A percentile compares a stretch with the other conserved stretches of the same genome.
These are phyloP conservation scores for Gallinago solitaria DNA, from an alignment of 2,797 vertebrate genomes.

Conservation along the genomic window DNA sequence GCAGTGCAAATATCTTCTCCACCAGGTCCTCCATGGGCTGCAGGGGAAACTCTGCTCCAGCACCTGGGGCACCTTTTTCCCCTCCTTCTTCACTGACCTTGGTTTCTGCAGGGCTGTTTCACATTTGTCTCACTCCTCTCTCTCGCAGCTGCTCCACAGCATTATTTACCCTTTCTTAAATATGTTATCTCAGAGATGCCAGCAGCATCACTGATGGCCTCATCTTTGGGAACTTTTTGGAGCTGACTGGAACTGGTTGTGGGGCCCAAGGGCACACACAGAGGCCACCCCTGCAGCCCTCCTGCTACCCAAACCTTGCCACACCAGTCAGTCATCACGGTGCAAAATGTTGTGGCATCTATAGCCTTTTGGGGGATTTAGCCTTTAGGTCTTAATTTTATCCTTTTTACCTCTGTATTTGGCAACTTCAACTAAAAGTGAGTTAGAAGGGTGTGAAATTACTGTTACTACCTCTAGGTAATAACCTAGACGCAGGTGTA, in stretches of 20 bases:
- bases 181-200: background rate
- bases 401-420: background rate
- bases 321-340: background rate
- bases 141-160: background rate
- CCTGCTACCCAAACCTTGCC: background rate
- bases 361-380: background rate
- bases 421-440: background rate
- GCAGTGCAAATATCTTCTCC: background rate
- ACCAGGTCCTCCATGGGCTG: background rate
- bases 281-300: background rate
- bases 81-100: background rate
- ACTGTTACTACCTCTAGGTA: background rate
- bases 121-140: background rate
- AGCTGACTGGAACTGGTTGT: background rate
- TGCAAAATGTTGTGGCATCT: too few species aligned
- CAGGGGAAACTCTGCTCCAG: background rate
- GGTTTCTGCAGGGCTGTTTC: too few species aligned
- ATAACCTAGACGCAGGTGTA: background rate
- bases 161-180: background rate
- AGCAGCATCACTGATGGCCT: background rate
- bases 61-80: fast-evolving
- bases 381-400: background rate
- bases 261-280: too few species aligned
- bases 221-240: background rate
- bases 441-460: background rate